Conservation (phyloP, 2,113 vertebrate species). For the Hemibagrus wyckioides region DNA sequence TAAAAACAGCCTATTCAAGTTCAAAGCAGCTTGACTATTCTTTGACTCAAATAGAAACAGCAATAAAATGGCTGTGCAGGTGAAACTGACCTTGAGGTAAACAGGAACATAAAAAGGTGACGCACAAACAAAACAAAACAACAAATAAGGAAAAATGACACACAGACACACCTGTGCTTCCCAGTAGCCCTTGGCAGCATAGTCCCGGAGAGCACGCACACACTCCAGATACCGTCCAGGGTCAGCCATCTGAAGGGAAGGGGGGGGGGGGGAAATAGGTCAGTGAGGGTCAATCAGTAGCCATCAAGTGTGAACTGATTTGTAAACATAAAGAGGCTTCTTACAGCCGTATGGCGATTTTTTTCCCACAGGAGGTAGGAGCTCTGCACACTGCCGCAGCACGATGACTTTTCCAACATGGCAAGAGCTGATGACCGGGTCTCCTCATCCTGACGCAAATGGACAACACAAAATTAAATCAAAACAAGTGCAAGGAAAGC, state of each 20-base stretch:
- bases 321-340: constrained; percentile 47
- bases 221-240: constrained; percentile 92
- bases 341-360: constrained; percentile 81
- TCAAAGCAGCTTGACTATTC: background rate
- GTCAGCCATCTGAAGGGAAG: constrained; percentile 77
- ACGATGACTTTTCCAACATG: constrained; percentile 86
- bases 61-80: background rate
- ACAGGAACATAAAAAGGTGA: background rate
- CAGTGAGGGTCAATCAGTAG: background rate
- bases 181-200: constrained; percentile 92
- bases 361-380: constrained; percentile 92
- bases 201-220: constrained; percentile 90
- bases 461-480: background rate
- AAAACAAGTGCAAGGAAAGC: background rate
- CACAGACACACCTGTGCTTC: constrained; percentile 84
- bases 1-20: background rate
- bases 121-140: background rate
- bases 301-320: background rate
- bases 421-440: constrained; percentile 75
- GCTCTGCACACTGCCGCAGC: constrained; percentile 87
- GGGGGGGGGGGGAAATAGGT: background rate
- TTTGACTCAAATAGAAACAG: background rate
- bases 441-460: constrained; percentile 79
- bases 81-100: background rate
- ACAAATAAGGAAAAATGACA: background rate